Base-by-base conservation (phyloP, 2,797 vertebrate species). In the Sebastes itinus region DNA sequence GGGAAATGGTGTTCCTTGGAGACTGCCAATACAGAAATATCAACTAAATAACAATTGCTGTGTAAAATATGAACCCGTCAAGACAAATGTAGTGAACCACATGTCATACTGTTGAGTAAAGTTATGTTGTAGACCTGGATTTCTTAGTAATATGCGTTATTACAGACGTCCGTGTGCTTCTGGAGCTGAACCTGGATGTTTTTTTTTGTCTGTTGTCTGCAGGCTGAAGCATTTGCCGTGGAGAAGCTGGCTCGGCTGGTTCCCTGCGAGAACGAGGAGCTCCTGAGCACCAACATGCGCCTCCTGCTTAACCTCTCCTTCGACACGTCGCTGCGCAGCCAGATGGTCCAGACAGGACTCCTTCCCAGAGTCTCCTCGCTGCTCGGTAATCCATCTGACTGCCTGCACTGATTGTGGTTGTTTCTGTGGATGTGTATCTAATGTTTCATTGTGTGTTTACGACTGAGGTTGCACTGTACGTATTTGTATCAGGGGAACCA, bases 301-400 rank as follows among this genome's bases (percentile, higher is more conserved):
- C 97, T 99, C 65, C 93, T 99, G 16, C 93, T 98, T 71, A 99
- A 99, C 82, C 96, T 98, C 2, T 99, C 97, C 28, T 99, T 99
- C 84, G 97, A 99, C 94, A 96, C 96, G 13, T 86, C 94, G 72
- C 96, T 99, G 73, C 96, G 97, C 82, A 94, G 96, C 87, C 98
- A 97, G 88, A 99, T 99, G 98, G 97, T 98, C 16, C 95, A 97
- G 95, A 96, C 96, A 12, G 97, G 97, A 66, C 95, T 99, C 72
- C 93, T 99, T 70, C 97, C 96, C 77, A 97, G 96, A 82, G 96
- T 99, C 80, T 97, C 95, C 61, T 90, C 96, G 0, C 95, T 98
- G 71, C 92, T 99, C 78, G 97, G 97, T 98, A 97, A 88, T 60
- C 30, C 5, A 7, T 20, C 54, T 3, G 20, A 32, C 54, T 16